Conservation (phyloP, 1,140 invertebrate genomes). For the Ridgeia piscesae region DNA sequence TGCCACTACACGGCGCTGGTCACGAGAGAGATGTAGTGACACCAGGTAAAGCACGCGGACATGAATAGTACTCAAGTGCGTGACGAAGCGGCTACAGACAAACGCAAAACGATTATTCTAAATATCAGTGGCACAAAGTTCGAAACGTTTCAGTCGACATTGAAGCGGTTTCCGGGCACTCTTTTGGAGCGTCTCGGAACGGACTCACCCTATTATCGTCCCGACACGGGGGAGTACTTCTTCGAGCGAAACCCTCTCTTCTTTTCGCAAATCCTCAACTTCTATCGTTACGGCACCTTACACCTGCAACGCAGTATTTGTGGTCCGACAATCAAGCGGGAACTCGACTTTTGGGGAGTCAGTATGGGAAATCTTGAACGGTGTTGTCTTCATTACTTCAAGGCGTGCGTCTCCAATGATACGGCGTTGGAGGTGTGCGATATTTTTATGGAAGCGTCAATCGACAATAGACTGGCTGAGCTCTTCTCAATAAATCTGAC, state of each 20-base stretch:
- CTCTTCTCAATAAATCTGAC: neutral
- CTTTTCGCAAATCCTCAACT: constrained; percentile 21
- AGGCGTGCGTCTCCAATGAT: neutral
- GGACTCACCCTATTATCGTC: neutral
- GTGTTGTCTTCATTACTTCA: constrained; percentile 45
- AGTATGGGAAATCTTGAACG: constrained; percentile 50
- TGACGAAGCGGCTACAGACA: neutral
- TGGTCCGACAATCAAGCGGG: constrained; percentile 58
- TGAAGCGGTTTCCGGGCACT: constrained; percentile 6
- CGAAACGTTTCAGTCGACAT: neutral
- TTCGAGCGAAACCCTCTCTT: neutral
- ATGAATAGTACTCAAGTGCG: neutral
- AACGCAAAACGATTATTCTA: neutral
- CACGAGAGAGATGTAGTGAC: neutral
- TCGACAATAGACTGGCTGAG: neutral
- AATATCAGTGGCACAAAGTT: neutral
- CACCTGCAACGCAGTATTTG: constrained; percentile 59
- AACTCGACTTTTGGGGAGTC: constrained; percentile 59
- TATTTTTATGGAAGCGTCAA: neutral
- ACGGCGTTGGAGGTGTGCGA: neutral
- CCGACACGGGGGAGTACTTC: neutral
- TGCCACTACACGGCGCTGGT: neutral
- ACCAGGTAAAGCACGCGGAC: neutral
- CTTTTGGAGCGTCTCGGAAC: neutral
- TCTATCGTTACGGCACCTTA: constrained; percentile 46